Evolutionary conservation across 2,888 invertebrate genomes (phyloP), one percentile per base, ranked within the genome.

Genomic region (Leptinotarsa haldemani): DNA sequence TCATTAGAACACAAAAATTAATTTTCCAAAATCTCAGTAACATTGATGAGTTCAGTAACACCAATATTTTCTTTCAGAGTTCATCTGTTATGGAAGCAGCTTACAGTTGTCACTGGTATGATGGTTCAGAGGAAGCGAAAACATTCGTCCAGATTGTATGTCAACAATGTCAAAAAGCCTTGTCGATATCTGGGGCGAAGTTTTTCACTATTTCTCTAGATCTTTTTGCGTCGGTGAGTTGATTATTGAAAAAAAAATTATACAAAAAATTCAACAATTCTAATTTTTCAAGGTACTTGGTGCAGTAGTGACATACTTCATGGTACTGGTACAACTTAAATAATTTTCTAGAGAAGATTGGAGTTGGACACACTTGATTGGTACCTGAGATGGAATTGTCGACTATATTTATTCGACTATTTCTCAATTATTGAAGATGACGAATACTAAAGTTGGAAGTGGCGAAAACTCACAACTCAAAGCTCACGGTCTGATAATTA

Each of bases 51-150:
- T 16, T 63, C 25, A 63, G 12, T 40, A 25, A 46, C 20, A 47
- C 13, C 20, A 16, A 4, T 5, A 73, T 72, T 70, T 56, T 71
- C 76, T 82, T 83, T 58, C 85, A 95, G 95, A 95, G 95, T 83
- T 95, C 95, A 75, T 95, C 95, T 3, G 95, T 96, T 5, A 95
- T 95, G 95, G 95, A 96, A 88, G 95, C 95, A 1, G 95, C 95
- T 0, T 96, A 95, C 88, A 95, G 95, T 65, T 95, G 95, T 82
- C 95, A 95, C 79, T 96, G 95, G 95, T 96, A 95, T 85, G 95
- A 95, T 80, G 95, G 95, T 7, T 95, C 95, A 0, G 95, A 96
- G 84, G 95, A 96, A 83, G 95, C 95, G 0, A 95, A 95, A 87
- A 95, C 95, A 46, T 96, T 96, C 85, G 95, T 96, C 1, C 95